Base-by-base conservation (phyloP, 1,140 invertebrate genomes). In the Radopholus similis region DNA sequence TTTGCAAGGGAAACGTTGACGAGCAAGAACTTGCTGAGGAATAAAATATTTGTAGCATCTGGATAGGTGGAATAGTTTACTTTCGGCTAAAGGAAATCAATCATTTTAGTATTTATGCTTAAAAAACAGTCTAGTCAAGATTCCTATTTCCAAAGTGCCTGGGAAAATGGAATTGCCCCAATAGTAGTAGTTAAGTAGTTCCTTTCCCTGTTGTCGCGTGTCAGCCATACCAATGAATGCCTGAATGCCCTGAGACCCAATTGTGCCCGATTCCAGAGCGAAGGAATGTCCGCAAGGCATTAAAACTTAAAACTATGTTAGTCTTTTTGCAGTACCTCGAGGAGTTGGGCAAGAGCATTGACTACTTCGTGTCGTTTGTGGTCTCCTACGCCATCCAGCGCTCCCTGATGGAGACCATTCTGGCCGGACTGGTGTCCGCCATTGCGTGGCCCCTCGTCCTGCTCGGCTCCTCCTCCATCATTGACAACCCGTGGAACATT, bases 401-500 rank as follows among this genome's bases (percentile, higher is more conserved):
- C 82, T 87, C 88, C n/a, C 84, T 90, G 0, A 89, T 90, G 80
- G 88, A 88, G 66, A 90, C 89, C 21, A 86, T 89, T 60, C 80
- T 90, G 15, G 87, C 88, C 66, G 87, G 88, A 88, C 75, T 47
- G 2, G 84, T 90, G 49, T 84, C 86, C 49, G 89, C 89, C 0
- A 86, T 90, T 32, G 86, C 88, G 5, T 89, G 88, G 89, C 89
- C 89, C 23, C 83, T 87, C 9, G 86, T 88, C 28, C 77, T 90
- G 32, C 70, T 90, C 1, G 87, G 87, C 9, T 84, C 86, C 26
- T 85, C 89, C 8, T 86, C 85, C 37, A 86, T 89, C 0, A 88
- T 90, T 56, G 89, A 90, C 77, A 90, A 90, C 81, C 89, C 89
- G 1, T 90, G 89, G 89, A 88, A 88, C 56, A 89, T 90, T 1